Percentiles rank a stretch among this genome's conserved stretches.
Conservation (phyloP, 2,113 vertebrate species). For the Mustelus asterias region DNA sequence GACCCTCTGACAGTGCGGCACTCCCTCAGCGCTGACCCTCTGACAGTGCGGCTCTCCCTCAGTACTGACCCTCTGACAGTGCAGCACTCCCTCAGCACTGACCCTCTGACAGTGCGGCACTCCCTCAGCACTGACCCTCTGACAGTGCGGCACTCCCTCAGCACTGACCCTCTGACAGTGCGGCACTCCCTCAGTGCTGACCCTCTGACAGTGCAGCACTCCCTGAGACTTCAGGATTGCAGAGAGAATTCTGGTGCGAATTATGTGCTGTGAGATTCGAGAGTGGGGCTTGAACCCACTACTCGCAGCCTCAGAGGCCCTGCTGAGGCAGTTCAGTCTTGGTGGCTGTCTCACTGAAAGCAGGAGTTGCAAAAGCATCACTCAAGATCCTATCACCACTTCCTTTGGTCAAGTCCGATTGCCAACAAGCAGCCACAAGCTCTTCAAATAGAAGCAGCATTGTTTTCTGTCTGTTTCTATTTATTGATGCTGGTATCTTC, state of each 20-base stretch:
- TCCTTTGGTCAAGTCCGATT: background rate
- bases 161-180: no score
- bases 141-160: no score
- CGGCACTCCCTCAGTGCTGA: no score
- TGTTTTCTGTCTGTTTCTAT: background rate
- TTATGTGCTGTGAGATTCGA: no score
- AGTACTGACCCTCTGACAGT: no score
- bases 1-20: no score
- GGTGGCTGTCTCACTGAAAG: background rate
- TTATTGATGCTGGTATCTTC: background rate
- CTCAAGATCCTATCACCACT: background rate
- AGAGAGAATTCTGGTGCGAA: background rate
- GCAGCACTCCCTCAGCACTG: no score
- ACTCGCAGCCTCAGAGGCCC: background rate
- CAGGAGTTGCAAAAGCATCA: background rate
- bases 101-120: no score
- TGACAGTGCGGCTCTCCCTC: no score
- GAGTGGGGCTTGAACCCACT: background rate
- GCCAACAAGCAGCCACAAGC: background rate
- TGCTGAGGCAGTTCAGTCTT: background rate
- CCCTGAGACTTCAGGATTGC: background rate
- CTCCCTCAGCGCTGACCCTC: no score
- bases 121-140: no score
- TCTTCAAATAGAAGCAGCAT: background rate
- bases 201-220: background rate